Conservation (phyloP, 2,888 invertebrate genomes). For the Epinotia brunnichana region DNA sequence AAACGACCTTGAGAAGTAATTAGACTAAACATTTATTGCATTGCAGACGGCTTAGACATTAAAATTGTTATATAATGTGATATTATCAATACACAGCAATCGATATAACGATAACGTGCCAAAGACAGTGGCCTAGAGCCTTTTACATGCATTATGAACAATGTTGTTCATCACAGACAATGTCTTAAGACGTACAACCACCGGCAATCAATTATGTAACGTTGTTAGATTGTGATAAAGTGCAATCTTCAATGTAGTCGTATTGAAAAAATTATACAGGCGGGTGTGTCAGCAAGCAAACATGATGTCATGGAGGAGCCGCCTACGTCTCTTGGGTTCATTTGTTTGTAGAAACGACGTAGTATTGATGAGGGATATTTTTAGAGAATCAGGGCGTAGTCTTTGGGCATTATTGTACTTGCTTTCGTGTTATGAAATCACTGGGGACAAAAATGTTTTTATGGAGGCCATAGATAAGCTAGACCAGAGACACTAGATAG, state of each 20-base stretch:
- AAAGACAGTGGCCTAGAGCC: conserved; percentile 29
- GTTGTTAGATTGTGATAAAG: background rate
- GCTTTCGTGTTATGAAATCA: too few species aligned
- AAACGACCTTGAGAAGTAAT: background rate
- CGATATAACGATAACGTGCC: conserved; percentile 9
- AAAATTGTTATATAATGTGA: conserved; percentile 1
- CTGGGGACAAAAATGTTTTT: too few species aligned
- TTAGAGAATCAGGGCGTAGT: conserved; percentile 3
- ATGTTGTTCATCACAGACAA: conserved; percentile 16
- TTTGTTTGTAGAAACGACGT: conserved; percentile 25
- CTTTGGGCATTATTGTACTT: background rate
- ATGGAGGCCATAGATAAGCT: too few species aligned
- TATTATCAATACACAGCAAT: conserved; percentile 7
- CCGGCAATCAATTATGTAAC: background rate
- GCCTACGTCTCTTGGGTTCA: conserved; percentile 55
- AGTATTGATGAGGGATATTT: conserved; percentile 22
- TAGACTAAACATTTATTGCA: background rate
- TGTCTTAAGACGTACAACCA: background rate
- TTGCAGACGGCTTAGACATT: background rate
- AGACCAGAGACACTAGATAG: too few species aligned
- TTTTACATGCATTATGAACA: conserved; percentile 32
- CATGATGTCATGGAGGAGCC: conserved; percentile 69
- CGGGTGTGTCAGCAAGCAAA: conserved; percentile 34
- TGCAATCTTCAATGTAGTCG: background rate
- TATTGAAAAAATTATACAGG: background rate